Percentiles rank a stretch among this genome's conserved stretches.
Conservation (phyloP, 2,888 invertebrate genomes). For the Chymomyza amoena region DNA sequence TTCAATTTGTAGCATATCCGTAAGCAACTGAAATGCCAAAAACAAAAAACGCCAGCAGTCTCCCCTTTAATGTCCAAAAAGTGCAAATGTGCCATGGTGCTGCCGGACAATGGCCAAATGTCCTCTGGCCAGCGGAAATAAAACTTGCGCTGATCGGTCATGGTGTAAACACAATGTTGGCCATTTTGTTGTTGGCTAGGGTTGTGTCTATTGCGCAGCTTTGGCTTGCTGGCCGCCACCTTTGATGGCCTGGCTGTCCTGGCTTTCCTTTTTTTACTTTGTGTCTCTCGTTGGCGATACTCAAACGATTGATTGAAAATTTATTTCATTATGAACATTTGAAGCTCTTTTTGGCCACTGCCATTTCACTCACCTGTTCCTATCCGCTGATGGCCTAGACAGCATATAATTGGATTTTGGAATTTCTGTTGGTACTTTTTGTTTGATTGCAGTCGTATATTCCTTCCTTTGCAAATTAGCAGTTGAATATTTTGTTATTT, state of each 20-base stretch:
- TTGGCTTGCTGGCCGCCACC: not conserved
- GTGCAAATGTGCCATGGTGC: conserved; percentile 61
- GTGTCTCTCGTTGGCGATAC: conserved; percentile 12
- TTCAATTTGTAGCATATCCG: conserved; percentile 75
- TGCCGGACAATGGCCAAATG: not conserved
- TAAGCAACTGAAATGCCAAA: conserved; percentile 18
- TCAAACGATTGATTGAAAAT: conserved; percentile 73
- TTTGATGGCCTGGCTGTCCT: conserved; percentile 21
- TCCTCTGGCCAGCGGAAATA: conserved; percentile 42
- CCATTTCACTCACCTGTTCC: not conserved
- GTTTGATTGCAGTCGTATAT: not conserved
- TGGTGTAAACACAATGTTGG: conserved; percentile 25
- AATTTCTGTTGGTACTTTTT: not conserved
- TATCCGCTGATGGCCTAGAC: not conserved
- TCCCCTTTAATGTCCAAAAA: conserved; percentile 58
- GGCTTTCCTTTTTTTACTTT: conserved; percentile 24
- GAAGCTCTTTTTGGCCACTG: conserved; percentile 43
- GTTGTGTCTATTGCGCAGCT: conserved; percentile 11
- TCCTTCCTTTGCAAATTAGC: conserved; percentile 43
- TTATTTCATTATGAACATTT: conserved; percentile 73
- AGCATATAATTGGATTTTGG: not conserved
- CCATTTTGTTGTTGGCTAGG: conserved; percentile 37
- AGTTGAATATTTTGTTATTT: conserved; percentile 21
- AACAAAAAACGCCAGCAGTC: conserved; percentile 36
- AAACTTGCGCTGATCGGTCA: conserved; percentile 24